Percentiles rank a stretch among this genome's conserved stretches.
Evolutionary conservation across 2,113 vertebrate genomes (phyloP).

Genomic region (Dendrocopos noguchii): DNA sequence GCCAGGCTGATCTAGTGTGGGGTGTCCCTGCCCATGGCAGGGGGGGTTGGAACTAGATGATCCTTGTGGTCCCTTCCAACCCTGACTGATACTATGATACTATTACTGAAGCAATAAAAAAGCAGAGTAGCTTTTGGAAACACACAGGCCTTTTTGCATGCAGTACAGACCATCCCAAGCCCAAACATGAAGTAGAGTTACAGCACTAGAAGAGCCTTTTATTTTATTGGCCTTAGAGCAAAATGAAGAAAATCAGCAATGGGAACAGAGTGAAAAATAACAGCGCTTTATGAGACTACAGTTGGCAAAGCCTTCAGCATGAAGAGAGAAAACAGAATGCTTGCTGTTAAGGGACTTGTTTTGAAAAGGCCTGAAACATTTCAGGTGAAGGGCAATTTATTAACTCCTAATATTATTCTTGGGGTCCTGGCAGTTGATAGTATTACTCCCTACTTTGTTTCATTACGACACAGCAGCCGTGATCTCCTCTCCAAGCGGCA

Average conservation of each 20-base stretch:
- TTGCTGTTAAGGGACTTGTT: not conserved
- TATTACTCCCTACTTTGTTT: not conserved
- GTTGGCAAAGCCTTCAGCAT: not conserved
- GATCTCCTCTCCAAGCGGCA: not conserved
- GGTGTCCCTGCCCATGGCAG: too few species aligned
- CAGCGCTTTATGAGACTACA: not conserved
- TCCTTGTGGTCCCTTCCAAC: too few species aligned
- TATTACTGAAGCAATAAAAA: not conserved
- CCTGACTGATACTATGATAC: too few species aligned
- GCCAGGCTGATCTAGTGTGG: too few species aligned
- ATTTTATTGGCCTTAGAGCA: not conserved
- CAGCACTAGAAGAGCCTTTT: not conserved
- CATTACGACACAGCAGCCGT: not conserved
- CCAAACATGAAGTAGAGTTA: not conserved
- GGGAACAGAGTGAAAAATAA: not conserved
- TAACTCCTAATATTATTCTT: not conserved
- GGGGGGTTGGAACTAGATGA: too few species aligned
- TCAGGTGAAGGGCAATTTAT: not conserved
- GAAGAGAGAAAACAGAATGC: not conserved
- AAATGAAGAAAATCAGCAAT: not conserved
- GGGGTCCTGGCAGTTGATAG: not conserved
- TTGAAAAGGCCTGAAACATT: not conserved
- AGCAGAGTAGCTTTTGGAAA: not conserved
- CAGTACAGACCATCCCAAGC: not conserved
- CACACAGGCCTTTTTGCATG: not conserved